A percentile compares a stretch with the other conserved stretches of the same genome.
These are phyloP conservation scores for Heliothis subflexa DNA, from an alignment of 1,140 invertebrate species.

Conservation along the genomic window DNA sequence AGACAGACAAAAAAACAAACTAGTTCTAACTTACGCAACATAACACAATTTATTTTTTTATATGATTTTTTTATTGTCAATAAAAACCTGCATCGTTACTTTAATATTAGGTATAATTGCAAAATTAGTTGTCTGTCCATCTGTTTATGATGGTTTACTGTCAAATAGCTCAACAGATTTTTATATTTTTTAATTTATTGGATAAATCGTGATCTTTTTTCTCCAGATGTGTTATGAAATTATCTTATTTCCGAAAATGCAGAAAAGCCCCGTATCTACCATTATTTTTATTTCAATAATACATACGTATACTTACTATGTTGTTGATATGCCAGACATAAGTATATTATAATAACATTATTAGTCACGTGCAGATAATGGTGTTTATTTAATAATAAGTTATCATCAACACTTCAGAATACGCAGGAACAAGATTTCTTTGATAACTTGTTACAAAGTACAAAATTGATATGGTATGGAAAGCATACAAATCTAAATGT, in stretches of 20 bases:
- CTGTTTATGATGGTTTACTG: not conserved
- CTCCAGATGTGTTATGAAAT: too few relatives aligned
- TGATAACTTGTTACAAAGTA: not conserved
- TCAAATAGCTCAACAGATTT: not conserved
- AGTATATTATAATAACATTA: conserved; percentile 1
- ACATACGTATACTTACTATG: not conserved
- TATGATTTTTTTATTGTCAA: not conserved
- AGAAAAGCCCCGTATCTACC: too few relatives aligned
- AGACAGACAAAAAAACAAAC: not conserved
- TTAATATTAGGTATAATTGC: not conserved
- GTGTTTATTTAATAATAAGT: conserved; percentile 12
- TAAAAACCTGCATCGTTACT: not conserved
- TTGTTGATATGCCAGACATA: not conserved
- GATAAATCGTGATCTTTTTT: too few relatives aligned
- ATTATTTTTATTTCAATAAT: not conserved
- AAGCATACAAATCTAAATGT: not conserved
- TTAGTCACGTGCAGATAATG: conserved; percentile 23
- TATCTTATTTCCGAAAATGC: too few relatives aligned
- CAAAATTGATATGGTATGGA: not conserved
- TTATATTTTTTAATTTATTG: too few relatives aligned
- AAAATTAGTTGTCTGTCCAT: not conserved
- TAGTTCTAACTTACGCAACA: not conserved
- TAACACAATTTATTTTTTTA: not conserved
- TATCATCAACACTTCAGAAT: conserved; percentile 19
- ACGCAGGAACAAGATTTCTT: conserved; percentile 15